Evolutionary conservation across 1,140 invertebrate species (phyloP).

Genomic region (Anthonomus grandis): DNA sequence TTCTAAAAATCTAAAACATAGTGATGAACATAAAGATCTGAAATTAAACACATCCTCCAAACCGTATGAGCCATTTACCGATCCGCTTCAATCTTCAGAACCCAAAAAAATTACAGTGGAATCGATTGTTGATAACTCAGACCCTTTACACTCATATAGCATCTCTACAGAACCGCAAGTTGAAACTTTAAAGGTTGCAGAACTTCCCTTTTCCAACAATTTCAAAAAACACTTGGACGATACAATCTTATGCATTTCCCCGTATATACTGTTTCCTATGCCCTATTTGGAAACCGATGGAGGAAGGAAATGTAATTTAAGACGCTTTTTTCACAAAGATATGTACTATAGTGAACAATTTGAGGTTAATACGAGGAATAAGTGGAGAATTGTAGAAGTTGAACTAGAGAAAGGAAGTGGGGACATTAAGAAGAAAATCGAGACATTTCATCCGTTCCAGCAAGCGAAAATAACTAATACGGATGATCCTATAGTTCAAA

Average conservation of each 20-base stretch:
- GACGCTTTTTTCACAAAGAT: slow-evolving; percentile 75
- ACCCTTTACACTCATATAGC: slow-evolving; percentile 70
- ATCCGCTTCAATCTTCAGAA: slow-evolving; percentile 15
- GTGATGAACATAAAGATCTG: slow-evolving; percentile 9
- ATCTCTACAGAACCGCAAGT: slow-evolving; percentile 39
- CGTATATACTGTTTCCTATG: slow-evolving; percentile 77
- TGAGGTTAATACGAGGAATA: slow-evolving; percentile 38
- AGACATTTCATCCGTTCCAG: slow-evolving; percentile 68
- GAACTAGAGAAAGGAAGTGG: slow-evolving; percentile 30
- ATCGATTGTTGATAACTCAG: slow-evolving; percentile 55
- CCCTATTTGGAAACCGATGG: slow-evolving; percentile 86
- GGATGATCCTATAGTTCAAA: slow-evolving; percentile 65
- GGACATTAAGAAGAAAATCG: slow-evolving; percentile 30
- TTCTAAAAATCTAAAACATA: too few relatives aligned
- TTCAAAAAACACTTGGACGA: slow-evolving; percentile 74
- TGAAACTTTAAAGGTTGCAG: slow-evolving; percentile 52
- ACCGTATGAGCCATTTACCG: not conserved
- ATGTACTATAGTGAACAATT: slow-evolving; percentile 72
- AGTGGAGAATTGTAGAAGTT: slow-evolving; percentile 33
- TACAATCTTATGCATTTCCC: slow-evolving; percentile 78
- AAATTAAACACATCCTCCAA: not conserved
- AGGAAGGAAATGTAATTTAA: slow-evolving; percentile 72
- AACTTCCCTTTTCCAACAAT: slow-evolving; percentile 62
- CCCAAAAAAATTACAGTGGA: slow-evolving; percentile 28
- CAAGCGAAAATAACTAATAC: slow-evolving; percentile 63